Evolutionary conservation across 2,888 invertebrate species (phyloP), one percentile per base, ranked within the genome.

Genomic region (Nephrotoma flavescens): DNA sequence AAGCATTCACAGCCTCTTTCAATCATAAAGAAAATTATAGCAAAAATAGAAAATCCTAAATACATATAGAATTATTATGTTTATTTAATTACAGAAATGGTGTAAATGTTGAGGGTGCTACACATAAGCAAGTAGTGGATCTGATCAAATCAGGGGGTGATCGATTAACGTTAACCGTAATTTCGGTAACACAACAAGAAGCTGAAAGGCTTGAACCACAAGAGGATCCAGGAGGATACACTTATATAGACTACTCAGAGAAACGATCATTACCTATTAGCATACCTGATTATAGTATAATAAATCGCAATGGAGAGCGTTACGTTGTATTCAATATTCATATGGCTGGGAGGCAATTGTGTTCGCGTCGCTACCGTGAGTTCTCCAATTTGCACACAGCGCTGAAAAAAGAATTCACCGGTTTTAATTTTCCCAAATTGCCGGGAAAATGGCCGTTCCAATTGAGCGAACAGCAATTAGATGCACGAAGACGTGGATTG

Each of bases 371-470:
- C 57, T 99, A 99, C 91, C 94, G 98, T 87, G 99, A 99, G 92
- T 99, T 99, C 91, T 95, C 97, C 7, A 96, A 96, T 88, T 92
- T 99, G 88, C 97, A 99, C 90, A 94, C 95, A 89, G 95, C 95
- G 89, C 93, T 99, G 87, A 96, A 98, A 91, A 96, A 97, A 91
- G 98, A 99, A 92, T 99, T 99, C 91, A 93, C 96, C 88, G 99
- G 95, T 87, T 99, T 97, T 91, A 97, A 95, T 92, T 99, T 99
- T 91, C 99, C 99, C 0, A 98, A 98, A 92, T 92, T 99, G 89
- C 99, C 99, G 0, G 98, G 99, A 87, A 99, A 99, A 92, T 99
- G 99, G 98, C 98, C 98, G 87, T 99, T 99, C 91, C 96, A 96
- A 91, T 93, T 99, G 89, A 98, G 97, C 91, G 99, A 99, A 90